phyloP scores from a whole-genome alignment of 35 echinoderm and acorn worm species.

The Lytechinus variegatus region DNA sequence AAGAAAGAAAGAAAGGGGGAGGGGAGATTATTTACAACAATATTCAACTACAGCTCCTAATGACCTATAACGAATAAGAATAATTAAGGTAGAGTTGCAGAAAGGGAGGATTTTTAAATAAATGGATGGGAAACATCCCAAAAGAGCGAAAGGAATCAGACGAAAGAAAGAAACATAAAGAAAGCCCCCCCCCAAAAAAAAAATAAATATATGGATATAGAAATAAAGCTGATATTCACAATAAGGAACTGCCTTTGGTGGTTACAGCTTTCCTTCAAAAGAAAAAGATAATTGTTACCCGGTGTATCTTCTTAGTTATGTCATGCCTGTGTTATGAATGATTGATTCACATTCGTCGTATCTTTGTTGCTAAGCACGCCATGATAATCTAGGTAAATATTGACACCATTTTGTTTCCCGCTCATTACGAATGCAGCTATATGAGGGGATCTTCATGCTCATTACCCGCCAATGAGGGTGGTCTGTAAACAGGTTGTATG shows the following conservation, averaged over 20 bases:
- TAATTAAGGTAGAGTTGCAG: no score
- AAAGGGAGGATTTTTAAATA: no score
- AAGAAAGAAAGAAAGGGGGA: background rate
- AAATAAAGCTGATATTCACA: background rate
- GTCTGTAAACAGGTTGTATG: background rate
- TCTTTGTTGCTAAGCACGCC: conserved; percentile 1
- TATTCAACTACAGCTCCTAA: no score
- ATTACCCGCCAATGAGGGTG: background rate
- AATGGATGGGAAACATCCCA: no score
- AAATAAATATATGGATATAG: background rate
- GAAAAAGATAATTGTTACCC: background rate
- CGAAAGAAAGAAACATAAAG: background rate
- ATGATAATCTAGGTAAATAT: conserved; percentile 15
- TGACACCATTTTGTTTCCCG: conserved; percentile 1
- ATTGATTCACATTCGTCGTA: background rate
- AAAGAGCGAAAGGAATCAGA: no score
- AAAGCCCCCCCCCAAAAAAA: background rate
- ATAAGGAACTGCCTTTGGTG: background rate
- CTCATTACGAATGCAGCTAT: background rate
- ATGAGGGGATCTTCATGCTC: background rate
- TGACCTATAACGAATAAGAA: no score
- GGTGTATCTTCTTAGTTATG: background rate
- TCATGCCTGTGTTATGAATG: background rate
- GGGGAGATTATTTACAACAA: background rate
- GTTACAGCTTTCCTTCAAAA: background rate